Evolutionary conservation across 2,888 invertebrate genomes (phyloP), one percentile per base, ranked within the genome.

Genomic region (Acanthosoma haemorrhoidale): DNA sequence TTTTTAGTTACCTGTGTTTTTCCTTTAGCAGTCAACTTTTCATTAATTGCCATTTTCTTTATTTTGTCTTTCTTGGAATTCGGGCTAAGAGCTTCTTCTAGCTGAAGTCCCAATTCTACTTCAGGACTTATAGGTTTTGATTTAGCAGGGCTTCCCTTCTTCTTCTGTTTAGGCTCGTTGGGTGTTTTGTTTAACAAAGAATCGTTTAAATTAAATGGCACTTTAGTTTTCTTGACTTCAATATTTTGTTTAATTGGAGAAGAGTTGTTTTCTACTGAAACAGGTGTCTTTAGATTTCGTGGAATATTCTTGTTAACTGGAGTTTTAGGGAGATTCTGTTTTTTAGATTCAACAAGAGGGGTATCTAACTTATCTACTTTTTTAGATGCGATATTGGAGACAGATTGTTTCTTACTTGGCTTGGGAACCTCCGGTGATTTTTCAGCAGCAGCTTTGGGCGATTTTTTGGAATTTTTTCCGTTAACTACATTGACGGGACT

Each of bases 91-190:
- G 63, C 63, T 39, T 29, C 39, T 43, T 72, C 72, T 18, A 72
- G 57, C 36, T 70, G 67, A 16, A 72, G 51, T 3, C 72, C 72
- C 21, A 72, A 32, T 15, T 70, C 29, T 4, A 72, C 72, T 67
- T 72, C 72, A 18, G 72, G 72, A 18, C 72, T 72, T 2, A 32
- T 58, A 15, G 43, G 41, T 18, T 60, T 18, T 2, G 6, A 4
- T 18, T 16, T 34, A 11, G 13, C n/a, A 6, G 18, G 32, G 16
- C n/a, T 38, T 34, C 5, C 32, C 31, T 31, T 15, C 18, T 31
- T 31, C 13, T 41, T 34, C 13, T 25, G 39, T 2, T 18, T 11
- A 15, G 25, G 9, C 1, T 25, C 29, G 25, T 64, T 31, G 5
- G 51, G 41, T 5, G 34, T 41, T n/a, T 11, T 1, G 15, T 8